A percentile compares a stretch with the other conserved stretches of the same genome.
These are phyloP conservation scores for Eurytoma adleriae DNA, from an alignment of 2,888 invertebrate genomes.

Conservation along the genomic window DNA sequence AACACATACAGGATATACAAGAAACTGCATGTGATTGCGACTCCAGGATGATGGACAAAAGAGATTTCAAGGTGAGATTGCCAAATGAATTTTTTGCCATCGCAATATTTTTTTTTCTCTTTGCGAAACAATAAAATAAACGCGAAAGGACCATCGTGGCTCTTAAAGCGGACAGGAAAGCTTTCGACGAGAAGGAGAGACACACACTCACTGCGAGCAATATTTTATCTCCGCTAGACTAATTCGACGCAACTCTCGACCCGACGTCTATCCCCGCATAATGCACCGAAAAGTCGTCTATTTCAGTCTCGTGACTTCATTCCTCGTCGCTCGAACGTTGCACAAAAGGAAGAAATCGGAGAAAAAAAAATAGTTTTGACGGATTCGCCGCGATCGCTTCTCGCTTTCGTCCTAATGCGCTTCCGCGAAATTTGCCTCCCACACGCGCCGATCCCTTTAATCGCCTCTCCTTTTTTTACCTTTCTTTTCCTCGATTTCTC, in stretches of 20 bases:
- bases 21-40: not conserved
- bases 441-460: not conserved
- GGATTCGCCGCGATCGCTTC: constrained; percentile 23
- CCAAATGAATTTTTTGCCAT: too few species aligned
- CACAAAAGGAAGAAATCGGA: not conserved
- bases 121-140: not conserved
- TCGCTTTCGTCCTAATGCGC: constrained; percentile 43
- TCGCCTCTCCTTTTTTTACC: constrained; percentile 3
- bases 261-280: not conserved
- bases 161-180: not conserved
- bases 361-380: not conserved
- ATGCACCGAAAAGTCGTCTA: constrained; percentile 20
- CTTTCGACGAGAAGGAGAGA: not conserved
- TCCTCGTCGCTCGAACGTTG: not conserved
- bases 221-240: constrained; percentile 3
- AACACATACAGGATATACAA: not conserved
- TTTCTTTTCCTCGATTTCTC: not conserved
- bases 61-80: constrained; percentile 9
- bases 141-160: too few species aligned
- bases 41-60: constrained; percentile 3
- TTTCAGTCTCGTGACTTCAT: constrained; percentile 49
- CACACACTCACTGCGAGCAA: not conserved
- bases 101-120: not conserved
- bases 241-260: constrained; percentile 6
- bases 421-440: constrained; percentile 15